These are phyloP conservation scores for Chunga burmeisteri DNA, from an alignment of 2,113 vertebrate species.

Conservation along the genomic window DNA sequence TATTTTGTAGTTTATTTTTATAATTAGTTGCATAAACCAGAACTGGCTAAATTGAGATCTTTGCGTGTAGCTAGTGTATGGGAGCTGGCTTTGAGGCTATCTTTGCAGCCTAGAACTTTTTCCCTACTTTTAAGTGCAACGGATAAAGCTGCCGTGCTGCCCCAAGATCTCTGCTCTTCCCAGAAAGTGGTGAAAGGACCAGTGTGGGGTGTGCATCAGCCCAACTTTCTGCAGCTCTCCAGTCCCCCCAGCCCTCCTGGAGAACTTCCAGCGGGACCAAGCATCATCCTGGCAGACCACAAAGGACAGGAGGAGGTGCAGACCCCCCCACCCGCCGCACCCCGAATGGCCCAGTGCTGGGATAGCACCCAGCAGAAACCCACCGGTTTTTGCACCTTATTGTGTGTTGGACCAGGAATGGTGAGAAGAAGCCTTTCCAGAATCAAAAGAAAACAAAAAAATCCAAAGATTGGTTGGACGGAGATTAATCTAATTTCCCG, in stretches of 20 bases:
- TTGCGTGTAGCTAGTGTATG: background rate
- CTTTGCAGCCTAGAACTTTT: too few relatives aligned
- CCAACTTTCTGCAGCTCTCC: background rate
- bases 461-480: background rate
- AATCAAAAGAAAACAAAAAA: background rate
- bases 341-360: too few relatives aligned
- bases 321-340: too few relatives aligned
- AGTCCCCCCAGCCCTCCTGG: too few relatives aligned
- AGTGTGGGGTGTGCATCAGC: background rate
- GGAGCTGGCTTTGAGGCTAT: background rate
- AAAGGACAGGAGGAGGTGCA: background rate
- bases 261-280: background rate
- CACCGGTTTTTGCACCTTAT: background rate
- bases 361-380: too few relatives aligned
- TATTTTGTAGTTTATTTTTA: background rate
- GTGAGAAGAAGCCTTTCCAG: background rate
- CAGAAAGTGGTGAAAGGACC: fast-evolving
- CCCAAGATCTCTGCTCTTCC: background rate
- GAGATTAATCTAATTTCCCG: background rate
- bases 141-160: background rate
- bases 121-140: background rate
- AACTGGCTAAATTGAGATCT: background rate
- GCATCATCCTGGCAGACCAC: background rate
- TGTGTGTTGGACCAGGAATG: background rate
- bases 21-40: background rate